These are phyloP conservation scores for Mellilla xanthometata DNA, from an alignment of 2,888 invertebrate genomes.

Conservation along the genomic window DNA sequence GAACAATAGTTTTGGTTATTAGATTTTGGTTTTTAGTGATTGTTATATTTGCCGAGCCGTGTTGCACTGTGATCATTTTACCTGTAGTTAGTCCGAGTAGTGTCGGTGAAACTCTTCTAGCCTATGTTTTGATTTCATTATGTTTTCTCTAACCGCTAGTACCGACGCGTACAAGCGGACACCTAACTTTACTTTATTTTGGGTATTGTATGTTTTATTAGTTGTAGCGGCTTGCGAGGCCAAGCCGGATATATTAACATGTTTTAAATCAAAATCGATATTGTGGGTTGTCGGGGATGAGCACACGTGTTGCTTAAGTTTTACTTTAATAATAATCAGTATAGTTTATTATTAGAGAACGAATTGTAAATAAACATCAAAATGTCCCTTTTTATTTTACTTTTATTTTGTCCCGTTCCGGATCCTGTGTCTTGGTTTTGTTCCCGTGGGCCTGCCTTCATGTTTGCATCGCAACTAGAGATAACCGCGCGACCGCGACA, in stretches of 20 bases:
- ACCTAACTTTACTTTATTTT: slow-evolving; percentile 60
- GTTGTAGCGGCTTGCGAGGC: slow-evolving; percentile 63
- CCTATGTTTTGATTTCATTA: slow-evolving; percentile 41
- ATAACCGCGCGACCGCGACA: slow-evolving; percentile 25
- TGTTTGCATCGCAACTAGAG: slow-evolving; percentile 45
- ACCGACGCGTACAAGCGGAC: slow-evolving; percentile 55
- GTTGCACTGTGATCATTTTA: slow-evolving; percentile 52
- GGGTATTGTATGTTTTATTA: slow-evolving; percentile 75
- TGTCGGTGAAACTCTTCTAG: slow-evolving; percentile 50
- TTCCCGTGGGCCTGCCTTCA: slow-evolving; percentile 48
- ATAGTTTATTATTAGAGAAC: slow-evolving; percentile 76
- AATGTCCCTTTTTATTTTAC: slow-evolving; percentile 78
- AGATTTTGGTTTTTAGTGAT: neutral
- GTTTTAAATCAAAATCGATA: slow-evolving; percentile 58
- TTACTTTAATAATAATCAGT: slow-evolving; percentile 73
- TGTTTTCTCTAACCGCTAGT: slow-evolving; percentile 44
- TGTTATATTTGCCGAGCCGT: neutral
- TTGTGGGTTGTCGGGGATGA: slow-evolving; percentile 69
- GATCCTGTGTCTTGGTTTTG: slow-evolving; percentile 36
- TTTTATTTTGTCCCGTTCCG: slow-evolving; percentile 61
- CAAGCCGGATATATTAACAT: slow-evolving; percentile 68
- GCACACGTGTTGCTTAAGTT: slow-evolving; percentile 70
- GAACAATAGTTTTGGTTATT: too few species aligned
- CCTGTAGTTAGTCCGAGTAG: slow-evolving; percentile 39
- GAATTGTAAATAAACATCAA: slow-evolving; percentile 82